Evolutionary conservation across 2,888 invertebrate genomes (phyloP).

Genomic region (Sphaerophoria taeniata): DNA sequence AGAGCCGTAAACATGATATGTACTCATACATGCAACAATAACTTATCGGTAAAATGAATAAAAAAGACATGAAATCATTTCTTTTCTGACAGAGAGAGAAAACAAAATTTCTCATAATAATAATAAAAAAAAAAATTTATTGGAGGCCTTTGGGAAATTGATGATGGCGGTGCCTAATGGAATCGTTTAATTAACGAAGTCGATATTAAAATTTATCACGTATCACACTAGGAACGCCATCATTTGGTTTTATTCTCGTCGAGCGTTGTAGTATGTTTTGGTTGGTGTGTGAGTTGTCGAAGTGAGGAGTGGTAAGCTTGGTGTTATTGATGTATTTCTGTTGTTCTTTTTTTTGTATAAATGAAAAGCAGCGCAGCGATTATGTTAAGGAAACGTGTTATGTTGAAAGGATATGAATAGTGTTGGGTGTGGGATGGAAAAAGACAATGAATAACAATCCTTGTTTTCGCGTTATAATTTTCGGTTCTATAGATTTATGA

Average conservation of each 20-base stretch:
- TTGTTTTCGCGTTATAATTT: slow-evolving; percentile 11
- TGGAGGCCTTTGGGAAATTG: slow-evolving; percentile 29
- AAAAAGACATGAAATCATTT: slow-evolving; percentile 41
- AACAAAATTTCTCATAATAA: slow-evolving; percentile 16
- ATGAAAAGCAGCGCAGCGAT: slow-evolving; percentile 4
- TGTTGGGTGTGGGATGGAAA: neutral
- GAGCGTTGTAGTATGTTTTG: too few relatives aligned
- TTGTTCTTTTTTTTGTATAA: slow-evolving; percentile 5
- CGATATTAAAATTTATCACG: slow-evolving; percentile 58
- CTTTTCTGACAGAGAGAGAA: slow-evolving; percentile 29
- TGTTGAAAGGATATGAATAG: slow-evolving; percentile 2
- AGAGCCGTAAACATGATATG: too few relatives aligned
- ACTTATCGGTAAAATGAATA: slow-evolving; percentile 36
- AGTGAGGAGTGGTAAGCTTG: slow-evolving; percentile 34
- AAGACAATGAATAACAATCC: slow-evolving; percentile 2
- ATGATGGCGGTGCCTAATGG: slow-evolving; percentile 37
- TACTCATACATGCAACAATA: slow-evolving; percentile 32
- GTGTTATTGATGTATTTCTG: slow-evolving; percentile 24
- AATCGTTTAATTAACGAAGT: slow-evolving; percentile 50
- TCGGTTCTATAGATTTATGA: slow-evolving; percentile 4
- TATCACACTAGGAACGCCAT: slow-evolving; percentile 33
- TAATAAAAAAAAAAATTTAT: slow-evolving; percentile 32
- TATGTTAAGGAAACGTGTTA: slow-evolving; percentile 7
- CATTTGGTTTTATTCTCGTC: too few relatives aligned
- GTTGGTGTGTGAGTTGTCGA: too few relatives aligned